Base-by-base conservation (phyloP, 2,888 invertebrate genomes). In the Rhaphigaster nebulosa region DNA sequence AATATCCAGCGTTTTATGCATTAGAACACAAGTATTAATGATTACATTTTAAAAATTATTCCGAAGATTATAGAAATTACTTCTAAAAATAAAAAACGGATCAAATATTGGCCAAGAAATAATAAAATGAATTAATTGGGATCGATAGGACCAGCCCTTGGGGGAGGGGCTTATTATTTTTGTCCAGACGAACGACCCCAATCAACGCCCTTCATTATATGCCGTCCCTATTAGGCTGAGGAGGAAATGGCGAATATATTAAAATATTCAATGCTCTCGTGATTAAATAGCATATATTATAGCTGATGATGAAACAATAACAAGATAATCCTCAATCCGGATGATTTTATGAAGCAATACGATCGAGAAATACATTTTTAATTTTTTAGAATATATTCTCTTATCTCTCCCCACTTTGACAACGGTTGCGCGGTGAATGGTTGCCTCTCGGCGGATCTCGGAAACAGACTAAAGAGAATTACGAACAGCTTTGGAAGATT, bases 131-230 rank as follows among this genome's bases (percentile, higher is more conserved):
- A n/a, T 29, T 29, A 65, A 65, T 65, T 65, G 65, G 65, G 65
- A 65, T 65, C 65, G 65, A 65, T 65, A 65, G 18, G 12, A 3
- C 60, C 4, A 13, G 12, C 1, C 60, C n/a, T n/a, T 18, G 52
- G 18, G 52, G 10, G 29, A 23, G 29, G 29, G 65, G 65, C 87
- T 87, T 87, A 87, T 87, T 87, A 87, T 87, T 87, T 87, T 87
- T 87, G 52, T 52, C 87, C 87, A 54, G 87, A 87, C 29, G 87
- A 87, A 87, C 87, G 87, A 52, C 29, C 29, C 41, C 87, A 50
- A 87, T 52, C 50, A 87, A 34, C 87, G n/a, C 60, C 29, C 65
- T 65, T 65, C 65, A 65, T 65, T 65, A 65, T 29, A 29, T 29
- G 0, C 65, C 65, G 15, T 2, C 29, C 65, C 65, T 65, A 65